phyloP scores from a whole-genome alignment of 2,797 vertebrate genomes.

The Pteronotus mesoamericanus region DNA sequence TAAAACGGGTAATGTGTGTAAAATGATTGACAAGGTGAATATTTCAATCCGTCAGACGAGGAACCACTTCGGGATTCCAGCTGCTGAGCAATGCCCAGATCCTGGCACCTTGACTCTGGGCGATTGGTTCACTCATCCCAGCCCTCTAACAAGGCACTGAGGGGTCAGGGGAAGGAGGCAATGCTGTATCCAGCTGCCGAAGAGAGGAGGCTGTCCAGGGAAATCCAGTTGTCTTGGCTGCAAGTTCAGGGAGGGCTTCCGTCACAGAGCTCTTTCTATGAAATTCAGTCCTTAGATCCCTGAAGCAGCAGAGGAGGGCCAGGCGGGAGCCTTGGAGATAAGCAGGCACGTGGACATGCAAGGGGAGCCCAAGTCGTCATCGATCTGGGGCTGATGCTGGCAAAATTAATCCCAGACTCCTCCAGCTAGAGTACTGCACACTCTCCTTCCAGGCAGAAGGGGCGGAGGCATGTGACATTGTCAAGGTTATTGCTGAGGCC shows the following conservation, averaged over 20 bases:
- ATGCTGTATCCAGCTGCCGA: too few species aligned
- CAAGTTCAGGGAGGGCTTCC: neutral
- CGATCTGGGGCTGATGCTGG: neutral
- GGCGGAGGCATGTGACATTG: neutral
- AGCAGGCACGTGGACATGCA: rapidly evolving
- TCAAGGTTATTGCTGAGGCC: neutral
- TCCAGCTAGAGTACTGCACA: rapidly evolving
- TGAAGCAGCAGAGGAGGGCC: neutral
- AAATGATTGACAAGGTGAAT: neutral
- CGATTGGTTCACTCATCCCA: neutral
- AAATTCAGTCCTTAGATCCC: neutral
- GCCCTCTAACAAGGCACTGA: neutral
- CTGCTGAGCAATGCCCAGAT: neutral
- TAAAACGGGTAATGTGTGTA: neutral
- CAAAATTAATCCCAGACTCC: neutral
- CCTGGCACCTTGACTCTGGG: neutral
- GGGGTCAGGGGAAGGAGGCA: neutral
- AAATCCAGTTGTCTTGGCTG: neutral
- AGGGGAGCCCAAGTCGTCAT: neutral
- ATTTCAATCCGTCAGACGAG: neutral
- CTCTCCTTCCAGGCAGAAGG: neutral
- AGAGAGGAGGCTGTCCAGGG: neutral
- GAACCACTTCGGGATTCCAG: neutral
- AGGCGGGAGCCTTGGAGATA: neutral
- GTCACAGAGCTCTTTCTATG: neutral